A percentile compares a stretch with the other conserved stretches of the same genome.
These are phyloP conservation scores for Piaya cayana DNA, from an alignment of 2,113 vertebrate species.

Conservation along the genomic window DNA sequence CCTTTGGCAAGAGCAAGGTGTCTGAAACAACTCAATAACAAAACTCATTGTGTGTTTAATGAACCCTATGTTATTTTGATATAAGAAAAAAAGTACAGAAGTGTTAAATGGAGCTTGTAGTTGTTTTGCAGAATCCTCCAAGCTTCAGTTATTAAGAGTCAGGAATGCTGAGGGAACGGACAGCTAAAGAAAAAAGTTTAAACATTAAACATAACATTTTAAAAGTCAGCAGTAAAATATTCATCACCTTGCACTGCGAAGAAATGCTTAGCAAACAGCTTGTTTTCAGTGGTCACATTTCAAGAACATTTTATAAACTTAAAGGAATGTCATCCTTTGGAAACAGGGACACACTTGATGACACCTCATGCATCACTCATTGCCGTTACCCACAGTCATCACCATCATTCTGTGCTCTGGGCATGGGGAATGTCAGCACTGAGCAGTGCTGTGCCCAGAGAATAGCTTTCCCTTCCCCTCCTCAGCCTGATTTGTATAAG, in stretches of 20 bases:
- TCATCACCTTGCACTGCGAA: neutral
- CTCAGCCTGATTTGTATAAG: too few relatives aligned
- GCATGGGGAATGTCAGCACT: too few relatives aligned
- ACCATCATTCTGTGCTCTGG: too few relatives aligned
- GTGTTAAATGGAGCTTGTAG: slow-evolving; percentile 50
- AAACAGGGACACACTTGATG: neutral
- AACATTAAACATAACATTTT: neutral
- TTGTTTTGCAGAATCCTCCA: slow-evolving; percentile 19
- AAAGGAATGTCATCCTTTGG: neutral
- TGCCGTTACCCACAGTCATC: too few relatives aligned
- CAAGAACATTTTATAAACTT: neutral
- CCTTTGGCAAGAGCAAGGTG: slow-evolving; percentile 38
- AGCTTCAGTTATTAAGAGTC: neutral
- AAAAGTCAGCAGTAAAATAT: neutral
- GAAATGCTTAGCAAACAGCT: neutral
- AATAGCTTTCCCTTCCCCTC: too few relatives aligned
- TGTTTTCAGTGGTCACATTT: neutral
- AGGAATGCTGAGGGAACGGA: neutral
- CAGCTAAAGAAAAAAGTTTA: neutral
- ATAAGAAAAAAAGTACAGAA: neutral
- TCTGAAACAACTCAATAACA: slow-evolving; percentile 45
- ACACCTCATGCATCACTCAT: rapidly evolving
- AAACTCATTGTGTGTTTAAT: slow-evolving; percentile 61
- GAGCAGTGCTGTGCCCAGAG: too few relatives aligned
- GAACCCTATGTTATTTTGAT: slow-evolving; percentile 24